Conservation (phyloP, 1,140 invertebrate species). For the Cheumatopsyche charites region DNA sequence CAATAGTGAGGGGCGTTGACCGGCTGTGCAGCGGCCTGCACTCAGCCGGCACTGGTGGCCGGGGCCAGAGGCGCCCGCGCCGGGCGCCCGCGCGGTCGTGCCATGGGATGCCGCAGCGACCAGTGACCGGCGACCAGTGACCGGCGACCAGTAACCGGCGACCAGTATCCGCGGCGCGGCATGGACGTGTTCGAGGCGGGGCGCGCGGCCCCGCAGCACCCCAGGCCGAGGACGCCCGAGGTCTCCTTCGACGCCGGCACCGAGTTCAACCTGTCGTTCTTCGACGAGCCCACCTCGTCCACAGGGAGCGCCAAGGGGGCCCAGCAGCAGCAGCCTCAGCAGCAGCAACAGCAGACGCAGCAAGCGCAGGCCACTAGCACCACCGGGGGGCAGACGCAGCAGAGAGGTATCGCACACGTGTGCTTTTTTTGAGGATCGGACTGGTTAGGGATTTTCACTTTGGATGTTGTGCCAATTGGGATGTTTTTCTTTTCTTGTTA, state of each 20-base stretch:
- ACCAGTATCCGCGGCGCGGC: constrained; percentile 7
- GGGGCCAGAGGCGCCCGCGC: constrained; percentile 22
- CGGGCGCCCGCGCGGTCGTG: constrained; percentile 25
- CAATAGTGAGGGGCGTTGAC: constrained; percentile 20
- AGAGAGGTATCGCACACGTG: constrained; percentile 19
- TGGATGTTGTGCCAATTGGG: too few relatives aligned
- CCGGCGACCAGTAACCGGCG: constrained; percentile 23
- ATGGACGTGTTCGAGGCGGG: constrained; percentile 46
- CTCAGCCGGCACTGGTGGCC: not conserved
- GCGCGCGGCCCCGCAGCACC: constrained; percentile 34
- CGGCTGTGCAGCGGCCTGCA: not conserved
- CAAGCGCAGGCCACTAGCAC: constrained; percentile 65
- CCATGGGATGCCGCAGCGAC: constrained; percentile 35
- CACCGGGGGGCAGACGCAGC: constrained; percentile 40
- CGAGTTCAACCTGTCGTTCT: constrained; percentile 80
- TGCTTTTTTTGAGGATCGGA: too few relatives aligned
- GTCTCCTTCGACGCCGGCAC: constrained; percentile 75
- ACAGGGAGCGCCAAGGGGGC: constrained; percentile 56
- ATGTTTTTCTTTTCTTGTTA: too few relatives aligned
- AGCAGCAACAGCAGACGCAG: constrained; percentile 74
- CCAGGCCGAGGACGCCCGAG: constrained; percentile 61
- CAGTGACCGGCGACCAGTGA: constrained; percentile 18
- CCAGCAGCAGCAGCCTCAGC: constrained; percentile 61
- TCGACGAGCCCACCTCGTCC: constrained; percentile 73
- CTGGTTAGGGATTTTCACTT: too few relatives aligned